These are phyloP conservation scores for Choloepus didactylus DNA, from an alignment of 2,797 vertebrate species.

Conservation along the genomic window DNA sequence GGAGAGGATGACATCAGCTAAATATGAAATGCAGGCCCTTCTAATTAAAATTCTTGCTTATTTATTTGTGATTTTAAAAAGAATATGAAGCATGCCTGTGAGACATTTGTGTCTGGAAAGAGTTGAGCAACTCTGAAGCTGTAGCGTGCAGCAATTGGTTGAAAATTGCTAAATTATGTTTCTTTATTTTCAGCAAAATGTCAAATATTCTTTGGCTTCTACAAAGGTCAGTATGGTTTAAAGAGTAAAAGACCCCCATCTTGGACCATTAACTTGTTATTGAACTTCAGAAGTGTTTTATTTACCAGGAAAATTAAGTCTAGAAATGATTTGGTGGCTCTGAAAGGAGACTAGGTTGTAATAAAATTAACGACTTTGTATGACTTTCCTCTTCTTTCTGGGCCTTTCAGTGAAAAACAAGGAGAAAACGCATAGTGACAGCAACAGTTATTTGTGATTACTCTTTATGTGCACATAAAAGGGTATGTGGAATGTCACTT, in stretches of 20 bases:
- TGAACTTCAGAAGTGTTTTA: conserved; percentile 79
- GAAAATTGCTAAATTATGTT: conserved; percentile 83
- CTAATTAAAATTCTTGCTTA: conserved; percentile 74
- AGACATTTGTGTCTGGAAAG: conserved; percentile 83
- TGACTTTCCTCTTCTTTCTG: conserved; percentile 24
- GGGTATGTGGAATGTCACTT: neutral
- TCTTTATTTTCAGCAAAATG: conserved; percentile 87
- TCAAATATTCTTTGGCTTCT: conserved; percentile 84
- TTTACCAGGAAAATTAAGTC: conserved; percentile 79
- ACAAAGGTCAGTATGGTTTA: conserved; percentile 85
- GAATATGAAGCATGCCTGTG: conserved; percentile 69
- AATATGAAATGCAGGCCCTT: conserved; percentile 73
- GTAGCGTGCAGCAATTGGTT: conserved; percentile 74
- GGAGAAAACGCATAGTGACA: conserved; percentile 38
- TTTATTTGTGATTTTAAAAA: conserved; percentile 75
- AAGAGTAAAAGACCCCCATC: conserved; percentile 63
- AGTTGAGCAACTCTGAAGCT: conserved; percentile 83
- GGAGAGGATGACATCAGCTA: conserved; percentile 73
- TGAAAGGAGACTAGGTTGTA: conserved; percentile 30
- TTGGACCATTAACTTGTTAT: conserved; percentile 75
- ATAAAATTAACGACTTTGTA: conserved; percentile 18
- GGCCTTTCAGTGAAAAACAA: conserved; percentile 50
- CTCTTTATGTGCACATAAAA: neutral
- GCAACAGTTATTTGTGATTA: neutral
- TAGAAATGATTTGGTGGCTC: conserved; percentile 75